Conservation (phyloP, 2,888 invertebrate genomes). For the Lycia hirtaria region DNA sequence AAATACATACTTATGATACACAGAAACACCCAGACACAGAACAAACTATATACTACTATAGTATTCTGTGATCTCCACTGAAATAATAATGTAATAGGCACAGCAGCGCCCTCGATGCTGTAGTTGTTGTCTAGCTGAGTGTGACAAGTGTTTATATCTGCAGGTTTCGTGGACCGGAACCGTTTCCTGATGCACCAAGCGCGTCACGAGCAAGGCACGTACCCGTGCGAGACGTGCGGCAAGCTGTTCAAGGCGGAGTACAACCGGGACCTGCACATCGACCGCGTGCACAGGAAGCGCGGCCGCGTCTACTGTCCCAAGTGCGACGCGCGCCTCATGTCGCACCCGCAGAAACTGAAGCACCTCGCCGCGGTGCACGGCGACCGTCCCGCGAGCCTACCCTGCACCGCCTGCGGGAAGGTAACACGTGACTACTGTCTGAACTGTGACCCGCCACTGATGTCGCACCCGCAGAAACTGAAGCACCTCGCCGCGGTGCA, state of each 20-base stretch:
- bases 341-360: conserved; percentile 75
- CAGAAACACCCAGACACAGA: too few relatives aligned
- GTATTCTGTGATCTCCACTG: too few relatives aligned
- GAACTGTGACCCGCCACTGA: too few relatives aligned
- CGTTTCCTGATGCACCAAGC: conserved; percentile 75
- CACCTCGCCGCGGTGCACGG: conserved; percentile 77
- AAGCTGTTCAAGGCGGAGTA: conserved; percentile 71
- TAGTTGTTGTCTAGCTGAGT: background rate
- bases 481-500: too few relatives aligned
- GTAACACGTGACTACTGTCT: too few relatives aligned
- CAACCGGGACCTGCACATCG: conserved; percentile 58
- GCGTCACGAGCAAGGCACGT: conserved; percentile 67
- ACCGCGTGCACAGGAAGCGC: conserved; percentile 50
- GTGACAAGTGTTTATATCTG: background rate
- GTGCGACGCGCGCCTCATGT: conserved; percentile 74
- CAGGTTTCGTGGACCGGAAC: conserved; percentile 58
- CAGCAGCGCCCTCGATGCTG: too few relatives aligned
- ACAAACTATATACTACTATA: too few relatives aligned
- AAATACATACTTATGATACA: too few relatives aligned
- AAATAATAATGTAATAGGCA: too few relatives aligned
- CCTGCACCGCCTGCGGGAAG: conserved; percentile 67
- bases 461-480: background rate
- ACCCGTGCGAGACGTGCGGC: conserved; percentile 72
- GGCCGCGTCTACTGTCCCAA: conserved; percentile 76
- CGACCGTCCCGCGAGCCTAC: conserved; percentile 66